phyloP scores from a whole-genome alignment of 2,797 vertebrate species.

The Sebastes hubbsi region DNA sequence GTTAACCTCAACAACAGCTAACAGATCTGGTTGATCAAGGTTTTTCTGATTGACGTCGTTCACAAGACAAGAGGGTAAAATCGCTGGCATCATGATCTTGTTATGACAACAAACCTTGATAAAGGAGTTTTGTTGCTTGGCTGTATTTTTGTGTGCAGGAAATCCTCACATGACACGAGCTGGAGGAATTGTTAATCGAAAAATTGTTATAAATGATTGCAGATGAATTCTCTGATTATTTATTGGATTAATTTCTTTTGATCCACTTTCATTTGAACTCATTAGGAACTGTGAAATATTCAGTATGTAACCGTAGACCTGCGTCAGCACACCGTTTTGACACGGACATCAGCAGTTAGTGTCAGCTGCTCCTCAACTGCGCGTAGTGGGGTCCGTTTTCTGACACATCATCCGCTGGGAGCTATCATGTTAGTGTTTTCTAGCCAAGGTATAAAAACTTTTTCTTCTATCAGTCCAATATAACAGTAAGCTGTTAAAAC shows the following conservation, averaged over 20 bases:
- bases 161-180: neutral
- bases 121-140: neutral
- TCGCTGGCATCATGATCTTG: neutral
- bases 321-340: neutral
- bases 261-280: neutral
- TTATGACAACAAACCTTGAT: neutral
- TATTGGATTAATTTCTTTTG: neutral
- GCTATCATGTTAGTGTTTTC: conserved; percentile 30
- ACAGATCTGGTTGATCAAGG: conserved; percentile 64
- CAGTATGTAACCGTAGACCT: neutral
- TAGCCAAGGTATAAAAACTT: conserved; percentile 21
- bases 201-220: neutral
- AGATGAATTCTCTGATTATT: neutral
- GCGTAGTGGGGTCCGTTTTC: conserved; percentile 20
- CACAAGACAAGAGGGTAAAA: neutral
- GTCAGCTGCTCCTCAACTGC: conserved; percentile 33
- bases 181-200: neutral
- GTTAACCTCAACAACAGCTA: conserved; percentile 14
- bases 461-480: conserved; percentile 1
- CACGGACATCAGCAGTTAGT: conserved; percentile 22
- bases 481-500: neutral
- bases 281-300: neutral
- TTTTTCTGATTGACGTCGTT: conserved; percentile 10
- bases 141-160: neutral
- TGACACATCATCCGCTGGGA: conserved; percentile 44